Base-by-base conservation (phyloP, 23 tunicate species). In the Ciona savignyi region DNA sequence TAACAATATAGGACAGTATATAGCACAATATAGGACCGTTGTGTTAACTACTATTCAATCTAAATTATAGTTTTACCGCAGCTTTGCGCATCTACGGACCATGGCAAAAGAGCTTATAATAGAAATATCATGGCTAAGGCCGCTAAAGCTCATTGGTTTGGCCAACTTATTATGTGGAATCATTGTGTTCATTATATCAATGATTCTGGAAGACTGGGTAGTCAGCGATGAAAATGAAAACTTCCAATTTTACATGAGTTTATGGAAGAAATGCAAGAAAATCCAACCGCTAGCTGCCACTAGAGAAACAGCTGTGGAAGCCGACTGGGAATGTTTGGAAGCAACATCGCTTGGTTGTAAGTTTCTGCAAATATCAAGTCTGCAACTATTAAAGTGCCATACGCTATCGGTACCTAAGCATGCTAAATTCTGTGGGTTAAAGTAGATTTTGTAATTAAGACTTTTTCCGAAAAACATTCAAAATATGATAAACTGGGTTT, bases 91-190 rank as follows among this genome's bases (percentile, higher is more conserved):
- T n/a, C n/a, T n/a, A n/a, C n/a, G n/a, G n/a, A 42, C 56, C 34
- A 91, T 91, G 97, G 83, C 77, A 0, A 91, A 80, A 68, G 91
- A 84, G 29, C 72, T 91, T 3, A 67, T 91, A 15, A 35, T 91
- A 2, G 97, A 82, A 35, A 83, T 91, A 71, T 77, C 97, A 29
- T 91, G 97, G 97, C 83, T 91, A 6, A 74, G 97, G 42, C 97
- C 97, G 21, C 61, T 91, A 62, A 91, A 91, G 49, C 77, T 91
- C 60, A 91, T 91, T 35, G 97, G 97, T 0, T 61, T 91, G 32
- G 83, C 84, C 23, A 91, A 91, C 35, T 51, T 91, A 60, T 72
- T 91, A 27, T 91, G 97, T 33, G 97, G 80, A 33, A 75, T 91
- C 11, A 91, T 91, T 2, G 84, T 80, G 19, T 91, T 91, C 67